Evolutionary conservation across 2,113 vertebrate species (phyloP), one percentile per base, ranked within the genome.

Genomic region (Centropristis striata): DNA sequence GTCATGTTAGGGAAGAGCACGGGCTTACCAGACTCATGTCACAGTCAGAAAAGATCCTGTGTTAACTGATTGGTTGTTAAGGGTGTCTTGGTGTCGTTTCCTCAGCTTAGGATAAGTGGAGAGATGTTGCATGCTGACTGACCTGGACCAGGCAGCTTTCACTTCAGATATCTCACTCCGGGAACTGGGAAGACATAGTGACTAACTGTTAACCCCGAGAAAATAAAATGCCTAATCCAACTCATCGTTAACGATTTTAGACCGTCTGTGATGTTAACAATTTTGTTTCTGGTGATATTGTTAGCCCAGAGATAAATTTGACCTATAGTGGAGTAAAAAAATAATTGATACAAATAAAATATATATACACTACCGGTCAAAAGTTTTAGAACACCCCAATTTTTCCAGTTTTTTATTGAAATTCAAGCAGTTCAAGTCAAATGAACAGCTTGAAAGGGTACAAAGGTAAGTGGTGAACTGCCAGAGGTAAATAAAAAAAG

Each of bases 1-100:
- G 72, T 46, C 51, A 59, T 73, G 68, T 79, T 76, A 71, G 51
- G 42, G 60, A 72, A 67, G 79, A 59, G 77, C 54, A 64, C 54
- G 39, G 54, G 60, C 64, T 74, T 75, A 50, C 72, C 47, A 83
- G 78, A 75, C 57, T 71, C 55, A 27, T 86, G 73, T 82, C 80
- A 69, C 49, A 79, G 49, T 87, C 65, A 59, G n/a, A 69, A 54
- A 55, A 51, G 68, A 69, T 79, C 73, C 28, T 9, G 37, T 70
- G 18, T 63, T 44, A 67, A 86, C 20, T 78, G 64, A 74, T 60
- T 71, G 54, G 44, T 16, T 76, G 64, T 72, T 53, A 49, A 67
- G 60, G 36, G 63, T 51, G 42, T 71, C 61, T 58, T 25, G 12
- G 54, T 75, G 46, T 59, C 37, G 58, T 71, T 81, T 75, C 75